Evolutionary conservation across 2,113 vertebrate species (phyloP).

Genomic region (Alligator sinensis): DNA sequence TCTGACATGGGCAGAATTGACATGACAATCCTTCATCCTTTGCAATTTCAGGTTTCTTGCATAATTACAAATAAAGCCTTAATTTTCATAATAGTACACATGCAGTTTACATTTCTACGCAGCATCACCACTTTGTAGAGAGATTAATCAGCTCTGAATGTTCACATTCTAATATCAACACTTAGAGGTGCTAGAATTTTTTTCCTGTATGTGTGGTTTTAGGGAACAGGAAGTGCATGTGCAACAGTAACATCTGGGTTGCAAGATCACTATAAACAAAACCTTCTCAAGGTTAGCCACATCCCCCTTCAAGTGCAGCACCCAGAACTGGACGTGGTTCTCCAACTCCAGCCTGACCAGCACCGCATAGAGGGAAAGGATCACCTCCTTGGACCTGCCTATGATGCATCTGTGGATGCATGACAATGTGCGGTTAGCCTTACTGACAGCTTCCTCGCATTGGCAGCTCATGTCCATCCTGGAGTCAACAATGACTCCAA

Average conservation of each 20-base stretch:
- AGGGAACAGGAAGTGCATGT: background rate
- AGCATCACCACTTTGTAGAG: background rate
- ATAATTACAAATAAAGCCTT: background rate
- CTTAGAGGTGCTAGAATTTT: background rate
- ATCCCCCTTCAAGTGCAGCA: no score
- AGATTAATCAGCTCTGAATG: background rate
- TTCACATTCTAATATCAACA: background rate
- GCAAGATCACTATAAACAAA: background rate
- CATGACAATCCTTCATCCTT: background rate
- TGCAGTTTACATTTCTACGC: background rate
- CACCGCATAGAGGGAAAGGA: no score
- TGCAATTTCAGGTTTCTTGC: background rate
- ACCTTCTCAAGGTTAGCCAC: no score
- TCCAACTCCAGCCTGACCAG: no score
- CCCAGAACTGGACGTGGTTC: no score
- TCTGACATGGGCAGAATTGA: background rate
- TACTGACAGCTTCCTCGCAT: no score
- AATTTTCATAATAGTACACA: background rate
- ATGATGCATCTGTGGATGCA: no score
- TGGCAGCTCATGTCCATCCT: no score
- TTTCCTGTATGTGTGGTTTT: background rate
- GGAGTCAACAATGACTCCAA: no score
- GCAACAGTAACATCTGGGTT: background rate
- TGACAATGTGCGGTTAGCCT: no score
- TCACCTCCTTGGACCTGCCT: no score